Evolutionary conservation across 2,888 invertebrate species (phyloP).

Genomic region (Pyrochroa serraticornis): DNA sequence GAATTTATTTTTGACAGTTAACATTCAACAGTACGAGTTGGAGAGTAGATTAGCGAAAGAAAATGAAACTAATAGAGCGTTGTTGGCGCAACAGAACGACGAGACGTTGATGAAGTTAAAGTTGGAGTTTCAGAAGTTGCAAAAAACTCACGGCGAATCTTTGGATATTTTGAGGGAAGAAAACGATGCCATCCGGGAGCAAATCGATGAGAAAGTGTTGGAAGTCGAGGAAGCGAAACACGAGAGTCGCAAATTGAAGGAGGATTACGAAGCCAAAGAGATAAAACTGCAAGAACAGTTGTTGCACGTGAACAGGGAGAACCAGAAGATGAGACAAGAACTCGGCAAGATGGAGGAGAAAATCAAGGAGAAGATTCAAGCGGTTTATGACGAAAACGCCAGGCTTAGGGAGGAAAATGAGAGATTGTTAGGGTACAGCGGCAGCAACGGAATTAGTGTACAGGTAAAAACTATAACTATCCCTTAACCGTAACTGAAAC

Average conservation of each 20-base stretch:
- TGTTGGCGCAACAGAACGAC: slow-evolving; percentile 45
- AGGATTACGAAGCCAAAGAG: slow-evolving; percentile 51
- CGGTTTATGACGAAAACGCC: slow-evolving; percentile 44
- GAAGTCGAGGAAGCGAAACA: slow-evolving; percentile 42
- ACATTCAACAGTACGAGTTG: slow-evolving; percentile 48
- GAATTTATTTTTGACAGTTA: slow-evolving; percentile 50
- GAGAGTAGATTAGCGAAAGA: slow-evolving; percentile 47
- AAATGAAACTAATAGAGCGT: slow-evolving; percentile 40
- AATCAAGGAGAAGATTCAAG: slow-evolving; percentile 35
- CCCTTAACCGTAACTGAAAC: background rate
- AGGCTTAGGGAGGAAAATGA: slow-evolving; percentile 51
- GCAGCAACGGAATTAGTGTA: slow-evolving; percentile 45
- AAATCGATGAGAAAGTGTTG: slow-evolving; percentile 53
- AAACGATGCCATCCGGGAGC: slow-evolving; percentile 55
- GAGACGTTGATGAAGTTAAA: slow-evolving; percentile 49
- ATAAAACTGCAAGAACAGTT: slow-evolving; percentile 44
- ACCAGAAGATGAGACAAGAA: slow-evolving; percentile 45
- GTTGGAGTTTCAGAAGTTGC: slow-evolving; percentile 51
- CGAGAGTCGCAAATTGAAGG: slow-evolving; percentile 48
- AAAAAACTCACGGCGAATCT: slow-evolving; percentile 52
- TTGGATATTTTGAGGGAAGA: slow-evolving; percentile 56
- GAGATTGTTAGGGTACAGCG: slow-evolving; percentile 49
- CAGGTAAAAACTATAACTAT: slow-evolving; percentile 45
- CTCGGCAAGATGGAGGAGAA: slow-evolving; percentile 34
- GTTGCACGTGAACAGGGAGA: slow-evolving; percentile 36